These are phyloP conservation scores for Gymnobelideus leadbeateri DNA, from an alignment of 2,113 vertebrate genomes.

Conservation along the genomic window DNA sequence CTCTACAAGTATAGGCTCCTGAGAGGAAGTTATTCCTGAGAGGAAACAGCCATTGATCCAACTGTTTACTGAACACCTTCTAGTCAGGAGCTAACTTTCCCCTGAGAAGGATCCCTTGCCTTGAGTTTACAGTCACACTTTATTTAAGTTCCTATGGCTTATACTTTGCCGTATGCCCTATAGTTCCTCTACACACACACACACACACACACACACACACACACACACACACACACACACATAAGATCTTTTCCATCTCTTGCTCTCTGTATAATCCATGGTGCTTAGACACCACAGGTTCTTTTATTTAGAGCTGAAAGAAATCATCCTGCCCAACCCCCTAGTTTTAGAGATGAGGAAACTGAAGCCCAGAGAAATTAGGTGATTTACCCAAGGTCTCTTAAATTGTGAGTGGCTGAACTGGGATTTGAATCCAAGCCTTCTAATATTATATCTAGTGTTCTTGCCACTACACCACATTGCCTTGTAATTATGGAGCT, in stretches of 20 bases:
- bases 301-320: background rate
- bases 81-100: background rate
- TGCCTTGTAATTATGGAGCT: background rate
- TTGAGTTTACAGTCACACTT: background rate
- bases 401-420: background rate
- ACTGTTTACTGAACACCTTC: background rate
- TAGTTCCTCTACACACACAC: background rate
- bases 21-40: background rate
- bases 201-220: too few species aligned
- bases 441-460: background rate
- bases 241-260: background rate
- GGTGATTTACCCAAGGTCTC: background rate
- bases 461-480: background rate
- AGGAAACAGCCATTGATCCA: background rate
- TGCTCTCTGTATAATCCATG: background rate
- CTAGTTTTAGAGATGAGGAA: background rate
- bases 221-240: too few species aligned
- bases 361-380: background rate
- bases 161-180: background rate
- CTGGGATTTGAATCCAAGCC: background rate
- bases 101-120: background rate
- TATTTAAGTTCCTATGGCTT: background rate
- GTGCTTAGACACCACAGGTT: background rate
- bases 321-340: background rate
- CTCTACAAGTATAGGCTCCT: background rate